Base-by-base conservation (phyloP, 1,140 invertebrate species). In the Stegodyphus dumicola region DNA sequence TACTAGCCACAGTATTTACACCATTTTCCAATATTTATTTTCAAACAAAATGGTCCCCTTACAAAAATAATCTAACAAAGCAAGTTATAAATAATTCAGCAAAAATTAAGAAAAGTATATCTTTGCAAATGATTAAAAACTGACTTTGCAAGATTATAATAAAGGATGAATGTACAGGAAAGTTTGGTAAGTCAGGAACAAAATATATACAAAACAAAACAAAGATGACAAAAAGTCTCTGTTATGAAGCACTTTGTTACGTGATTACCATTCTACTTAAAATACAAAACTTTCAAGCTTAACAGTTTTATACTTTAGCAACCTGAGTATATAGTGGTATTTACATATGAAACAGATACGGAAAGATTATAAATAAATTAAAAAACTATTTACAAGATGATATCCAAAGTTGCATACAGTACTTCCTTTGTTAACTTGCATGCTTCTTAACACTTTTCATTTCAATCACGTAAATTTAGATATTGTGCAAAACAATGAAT, bases 281-380 rank as follows among this genome's bases (percentile, higher is more conserved):
- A 75, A 83, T 80, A 80, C 77, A 71, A 60, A 78, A 53, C 73
- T 71, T 79, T 17, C 66, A 80, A 81, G 69, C 60, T 53, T 74
- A 83, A 83, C 80, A 83, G 60, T 83, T 83, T 83, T 83, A 83
- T 53, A 83, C 60, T 83, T 83, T 83, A 83, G 80, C 80, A 83
- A 83, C 80, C 80, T 83, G 80, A 83, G 80, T 80, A 54, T 83
- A 75, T 71, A 74, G 18, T 66, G 33, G 56, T 75, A 83, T 83
- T 83, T 83, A 83, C 80, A 83, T 73, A 81, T 67, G 65, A 67
- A 17, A 78, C 11, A 65, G 51, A 70, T 15, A 75, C 17, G 52
- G 48, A 64, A 67, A 7, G 75, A 54, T 51, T 18, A 75, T 67
- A 83, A 81, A 70, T n/a, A 77, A 17, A 17, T 52, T 48, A 33